Percentiles rank a stretch among this genome's conserved stretches.
These are phyloP conservation scores for Anorthoa munda DNA, from an alignment of 2,888 invertebrate species.

Conservation along the genomic window DNA sequence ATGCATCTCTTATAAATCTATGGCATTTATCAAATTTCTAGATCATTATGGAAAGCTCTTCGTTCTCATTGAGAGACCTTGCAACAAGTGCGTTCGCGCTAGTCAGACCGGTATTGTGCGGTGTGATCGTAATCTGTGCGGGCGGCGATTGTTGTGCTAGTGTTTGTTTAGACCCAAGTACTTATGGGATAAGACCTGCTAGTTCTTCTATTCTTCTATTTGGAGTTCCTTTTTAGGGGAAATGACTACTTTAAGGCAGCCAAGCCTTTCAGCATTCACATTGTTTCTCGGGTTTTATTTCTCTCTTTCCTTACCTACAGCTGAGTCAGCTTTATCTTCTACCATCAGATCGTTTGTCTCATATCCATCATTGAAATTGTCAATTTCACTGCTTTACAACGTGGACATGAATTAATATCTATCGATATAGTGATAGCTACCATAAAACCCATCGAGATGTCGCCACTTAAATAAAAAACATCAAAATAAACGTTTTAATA, in stretches of 20 bases:
- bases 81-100: constrained; percentile 52
- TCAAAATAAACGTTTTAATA: not conserved
- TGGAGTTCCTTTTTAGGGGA: too few relatives aligned
- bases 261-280: too few relatives aligned
- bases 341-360: not conserved
- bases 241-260: too few relatives aligned
- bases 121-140: constrained; percentile 38
- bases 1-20: not conserved
- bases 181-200: not conserved
- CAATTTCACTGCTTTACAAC: not conserved
- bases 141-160: constrained; percentile 30
- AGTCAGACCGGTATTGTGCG: constrained; percentile 57
- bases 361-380: not conserved
- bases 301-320: not conserved
- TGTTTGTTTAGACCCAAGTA: constrained; percentile 27
- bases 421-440: not conserved
- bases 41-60: constrained; percentile 34
- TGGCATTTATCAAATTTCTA: constrained; percentile 14
- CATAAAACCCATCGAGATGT: not conserved
- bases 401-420: not conserved
- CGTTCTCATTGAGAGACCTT: constrained; percentile 45
- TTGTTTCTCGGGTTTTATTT: not conserved
- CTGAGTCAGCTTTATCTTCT: not conserved
- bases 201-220: too few relatives aligned
- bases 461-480: not conserved